phyloP scores from a whole-genome alignment of 2,888 invertebrate species.

The Mactromeris polynyma region DNA sequence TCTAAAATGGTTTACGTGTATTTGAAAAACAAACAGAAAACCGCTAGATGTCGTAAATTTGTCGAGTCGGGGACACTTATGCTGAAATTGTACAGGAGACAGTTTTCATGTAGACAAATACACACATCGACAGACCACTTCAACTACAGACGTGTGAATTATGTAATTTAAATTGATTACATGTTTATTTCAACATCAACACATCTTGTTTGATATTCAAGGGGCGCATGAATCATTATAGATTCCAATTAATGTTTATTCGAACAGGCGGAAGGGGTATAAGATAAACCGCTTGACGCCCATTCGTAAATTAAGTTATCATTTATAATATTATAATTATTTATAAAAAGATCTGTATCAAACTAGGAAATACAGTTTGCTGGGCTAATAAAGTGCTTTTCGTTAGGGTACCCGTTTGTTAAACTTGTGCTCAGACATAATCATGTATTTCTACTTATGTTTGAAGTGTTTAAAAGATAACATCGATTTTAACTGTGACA shows the following conservation, averaged over 20 bases:
- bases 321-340: slow-evolving; percentile 10
- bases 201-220: not conserved
- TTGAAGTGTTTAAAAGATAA: slow-evolving; percentile 8
- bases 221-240: not conserved
- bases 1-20: too few relatives aligned
- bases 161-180: slow-evolving; percentile 15
- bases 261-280: not conserved
- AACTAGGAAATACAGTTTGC: not conserved
- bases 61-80: not conserved
- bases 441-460: slow-evolving; percentile 1
- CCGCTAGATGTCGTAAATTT: not conserved
- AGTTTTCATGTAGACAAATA: not conserved
- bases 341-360: not conserved
- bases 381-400: not conserved
- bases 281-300: slow-evolving; percentile 18
- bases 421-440: not conserved
- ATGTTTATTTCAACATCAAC: not conserved
- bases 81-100: not conserved
- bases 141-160: slow-evolving; percentile 17
- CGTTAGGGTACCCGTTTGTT: not conserved
- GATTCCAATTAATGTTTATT: slow-evolving; percentile 12
- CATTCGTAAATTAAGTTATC: not conserved
- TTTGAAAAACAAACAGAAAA: too few relatives aligned
- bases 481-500: slow-evolving; percentile 15
- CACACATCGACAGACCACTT: not conserved